phyloP scores from a whole-genome alignment of 2,113 vertebrate genomes.

The Motacilla tschutschensis region DNA sequence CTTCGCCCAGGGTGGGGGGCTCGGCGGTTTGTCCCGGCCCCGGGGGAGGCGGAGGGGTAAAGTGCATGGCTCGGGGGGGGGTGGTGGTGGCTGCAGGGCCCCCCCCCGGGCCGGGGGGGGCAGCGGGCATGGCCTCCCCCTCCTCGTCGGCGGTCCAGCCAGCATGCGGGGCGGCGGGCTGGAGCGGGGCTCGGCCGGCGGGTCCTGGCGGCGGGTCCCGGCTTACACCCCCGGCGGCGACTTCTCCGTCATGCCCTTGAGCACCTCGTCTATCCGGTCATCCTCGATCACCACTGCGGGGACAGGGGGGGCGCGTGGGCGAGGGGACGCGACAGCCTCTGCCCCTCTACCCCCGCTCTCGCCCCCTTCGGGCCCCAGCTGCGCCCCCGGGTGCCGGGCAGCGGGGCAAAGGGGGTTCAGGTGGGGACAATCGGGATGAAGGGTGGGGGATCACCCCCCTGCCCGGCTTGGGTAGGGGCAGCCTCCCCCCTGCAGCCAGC shows the following conservation, averaged over 20 bases:
- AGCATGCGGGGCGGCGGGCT: slow-evolving; percentile 28
- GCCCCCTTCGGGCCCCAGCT: background rate
- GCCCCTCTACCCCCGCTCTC: background rate
- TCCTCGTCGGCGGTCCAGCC: slow-evolving; percentile 42
- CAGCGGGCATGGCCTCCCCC: slow-evolving; percentile 78
- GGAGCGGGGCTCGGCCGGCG: slow-evolving; percentile 16
- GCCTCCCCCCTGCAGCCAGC: background rate
- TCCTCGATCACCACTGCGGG: slow-evolving; percentile 97
- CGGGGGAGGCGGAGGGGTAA: slow-evolving; percentile 24
- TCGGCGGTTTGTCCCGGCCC: background rate
- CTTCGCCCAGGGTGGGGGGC: slow-evolving; percentile 1
- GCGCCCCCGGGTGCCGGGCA: background rate
- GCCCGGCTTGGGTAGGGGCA: background rate
- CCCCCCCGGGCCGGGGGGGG: background rate
- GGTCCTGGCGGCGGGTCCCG: slow-evolving; percentile 17
- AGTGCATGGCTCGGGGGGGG: slow-evolving; percentile 47
- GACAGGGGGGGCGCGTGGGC: slow-evolving; percentile 30
- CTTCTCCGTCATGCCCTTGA: slow-evolving; percentile 98
- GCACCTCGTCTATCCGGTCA: slow-evolving; percentile 97
- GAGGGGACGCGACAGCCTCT: background rate
- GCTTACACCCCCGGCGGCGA: slow-evolving; percentile 93
- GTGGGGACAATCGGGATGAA: background rate
- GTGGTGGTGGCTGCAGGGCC: background rate
- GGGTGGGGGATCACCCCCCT: no score
- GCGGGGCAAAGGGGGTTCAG: background rate